Evolutionary conservation across 2,113 vertebrate genomes (phyloP), one percentile per base, ranked within the genome.

Genomic region (Eulacestoma nigropectus): DNA sequence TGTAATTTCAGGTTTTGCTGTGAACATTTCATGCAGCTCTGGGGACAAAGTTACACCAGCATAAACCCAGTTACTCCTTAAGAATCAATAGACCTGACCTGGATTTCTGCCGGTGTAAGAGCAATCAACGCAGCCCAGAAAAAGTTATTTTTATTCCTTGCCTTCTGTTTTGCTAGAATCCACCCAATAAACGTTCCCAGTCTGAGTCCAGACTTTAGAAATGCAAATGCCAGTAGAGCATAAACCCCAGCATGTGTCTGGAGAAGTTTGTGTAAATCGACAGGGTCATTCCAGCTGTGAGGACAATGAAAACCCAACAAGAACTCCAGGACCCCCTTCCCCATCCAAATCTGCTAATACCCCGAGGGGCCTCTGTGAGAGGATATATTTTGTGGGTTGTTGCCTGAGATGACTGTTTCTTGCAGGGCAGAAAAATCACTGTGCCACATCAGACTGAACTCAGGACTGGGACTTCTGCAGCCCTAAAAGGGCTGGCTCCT

Each of bases 121-220:
- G 39, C 83, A 87, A 96, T 77, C 92, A 94, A 85, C 90, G 59
- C 76, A 92, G 86, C 69, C 89, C 93, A 96, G 96, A 94, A 89
- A 91, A 37, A 68, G 83, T 96, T 96, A 95, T 96, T 97, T 97
- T 96, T 97, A 94, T 94, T 93, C 84, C 93, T 94, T 82, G 94
- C 95, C 92, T 96, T 97, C 95, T 94, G 95, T 96, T 96, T 95
- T 87, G 65, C 82, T 96, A 90, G 84, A 96, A 92, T 87, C 56
- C 69, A 91, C 87, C 84, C 95, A 82, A 94, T 94, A 83, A 93
- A 89, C 47, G 52, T 76, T 96, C 90, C 76, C 84, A 96, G 95
- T 65, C 80, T 2, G 17, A 57, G 44, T 94, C 90, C 94, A 96
- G 95, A 86, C 59, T 90, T 75, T 30, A 70, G 84, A 92, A 95